Conservation (phyloP, 2,888 invertebrate genomes). For the Synanthedon myopaeformis region DNA sequence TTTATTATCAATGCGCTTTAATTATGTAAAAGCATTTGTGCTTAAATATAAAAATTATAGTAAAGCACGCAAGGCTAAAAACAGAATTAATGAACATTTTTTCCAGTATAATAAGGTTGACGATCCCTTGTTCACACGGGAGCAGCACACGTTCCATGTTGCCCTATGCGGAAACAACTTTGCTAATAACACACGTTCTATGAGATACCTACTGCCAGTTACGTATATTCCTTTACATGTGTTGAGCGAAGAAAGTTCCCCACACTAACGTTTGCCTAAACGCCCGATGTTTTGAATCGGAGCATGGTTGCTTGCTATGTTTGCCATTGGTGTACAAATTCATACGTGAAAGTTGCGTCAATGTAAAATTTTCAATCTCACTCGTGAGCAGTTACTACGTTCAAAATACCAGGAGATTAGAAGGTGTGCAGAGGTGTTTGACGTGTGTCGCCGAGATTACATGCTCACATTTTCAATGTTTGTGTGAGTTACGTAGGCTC, state of each 20-base stretch:
- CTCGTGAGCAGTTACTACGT: constrained; percentile 58
- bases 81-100: constrained; percentile 43
- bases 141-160: constrained; percentile 47
- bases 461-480: not conserved
- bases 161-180: constrained; percentile 66
- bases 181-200: constrained; percentile 66
- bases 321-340: constrained; percentile 42
- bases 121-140: constrained; percentile 62
- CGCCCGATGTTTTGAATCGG: constrained; percentile 28
- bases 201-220: constrained; percentile 59
- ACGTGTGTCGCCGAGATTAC: not conserved
- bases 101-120: constrained; percentile 66
- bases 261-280: constrained; percentile 22
- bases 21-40: no score
- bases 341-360: constrained; percentile 40
- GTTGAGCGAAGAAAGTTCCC: constrained; percentile 38
- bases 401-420: constrained; percentile 49
- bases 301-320: constrained; percentile 31
- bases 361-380: constrained; percentile 44
- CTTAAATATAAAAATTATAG: not conserved
- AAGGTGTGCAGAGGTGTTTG: constrained; percentile 5
- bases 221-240: constrained; percentile 29
- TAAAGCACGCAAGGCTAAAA: constrained; percentile 21
- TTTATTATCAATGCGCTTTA: no score
- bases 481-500: not conserved